Evolutionary conservation across 1,140 invertebrate genomes (phyloP).

Genomic region (Mizuhopecten yessoensis): DNA sequence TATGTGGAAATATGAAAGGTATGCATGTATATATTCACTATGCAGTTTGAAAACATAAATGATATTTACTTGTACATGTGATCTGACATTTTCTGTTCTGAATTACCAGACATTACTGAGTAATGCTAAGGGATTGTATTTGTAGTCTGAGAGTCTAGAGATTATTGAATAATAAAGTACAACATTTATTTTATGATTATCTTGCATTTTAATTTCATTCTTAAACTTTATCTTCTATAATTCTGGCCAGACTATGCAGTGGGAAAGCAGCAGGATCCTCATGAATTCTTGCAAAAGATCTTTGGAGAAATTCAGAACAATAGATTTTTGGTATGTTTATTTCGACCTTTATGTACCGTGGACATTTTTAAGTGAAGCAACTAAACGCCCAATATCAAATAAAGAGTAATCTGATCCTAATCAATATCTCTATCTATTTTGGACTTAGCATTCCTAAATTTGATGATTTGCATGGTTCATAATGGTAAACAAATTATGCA

Average conservation of each 20-base stretch:
- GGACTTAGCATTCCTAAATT: too few species aligned
- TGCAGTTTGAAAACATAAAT: too few species aligned
- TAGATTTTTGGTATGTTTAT: background rate
- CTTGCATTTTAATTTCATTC: background rate
- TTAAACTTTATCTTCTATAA: background rate
- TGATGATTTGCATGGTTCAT: too few species aligned
- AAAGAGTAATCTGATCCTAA: too few species aligned
- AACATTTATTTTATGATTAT: background rate
- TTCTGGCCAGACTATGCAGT: background rate
- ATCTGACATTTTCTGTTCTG: background rate
- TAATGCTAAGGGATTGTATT: too few species aligned
- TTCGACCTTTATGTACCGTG: background rate
- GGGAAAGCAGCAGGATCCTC: background rate
- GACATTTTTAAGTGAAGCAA: too few species aligned
- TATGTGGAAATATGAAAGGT: background rate
- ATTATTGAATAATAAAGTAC: too few species aligned
- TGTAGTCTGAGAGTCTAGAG: too few species aligned
- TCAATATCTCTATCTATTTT: too few species aligned
- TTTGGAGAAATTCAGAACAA: background rate
- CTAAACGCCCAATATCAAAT: too few species aligned
- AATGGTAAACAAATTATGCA: too few species aligned
- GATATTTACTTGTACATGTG: background rate
- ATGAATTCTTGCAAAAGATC: background rate
- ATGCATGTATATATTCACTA: too few species aligned
- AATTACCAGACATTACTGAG: background rate